phyloP scores from a whole-genome alignment of 1,140 invertebrate species.

The Druon quercuslanigerum region DNA sequence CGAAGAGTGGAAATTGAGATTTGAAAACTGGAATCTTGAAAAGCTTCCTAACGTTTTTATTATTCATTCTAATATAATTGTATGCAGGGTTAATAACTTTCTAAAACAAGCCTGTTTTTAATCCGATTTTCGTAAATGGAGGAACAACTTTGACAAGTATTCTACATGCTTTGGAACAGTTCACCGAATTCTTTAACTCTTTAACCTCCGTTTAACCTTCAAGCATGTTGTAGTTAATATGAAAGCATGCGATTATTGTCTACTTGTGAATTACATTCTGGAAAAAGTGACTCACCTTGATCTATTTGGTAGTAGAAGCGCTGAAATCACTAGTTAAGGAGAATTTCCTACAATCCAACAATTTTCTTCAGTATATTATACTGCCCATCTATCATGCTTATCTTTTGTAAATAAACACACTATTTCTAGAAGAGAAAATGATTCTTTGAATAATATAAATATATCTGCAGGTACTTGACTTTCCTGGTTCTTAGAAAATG shows the following conservation, averaged over 20 bases:
- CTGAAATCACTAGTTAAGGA: constrained; percentile 2
- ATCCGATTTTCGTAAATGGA: too few relatives aligned
- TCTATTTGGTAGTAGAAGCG: neutral
- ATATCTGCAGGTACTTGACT: constrained; percentile 70
- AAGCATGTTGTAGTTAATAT: too few relatives aligned
- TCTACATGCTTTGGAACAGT: too few relatives aligned
- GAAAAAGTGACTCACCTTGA: neutral
- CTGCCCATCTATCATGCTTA: neutral
- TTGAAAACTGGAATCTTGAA: too few relatives aligned
- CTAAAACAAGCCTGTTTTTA: too few relatives aligned
- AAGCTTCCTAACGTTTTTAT: too few relatives aligned
- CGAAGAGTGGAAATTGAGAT: too few relatives aligned
- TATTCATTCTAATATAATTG: too few relatives aligned
- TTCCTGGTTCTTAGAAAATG: constrained; percentile 67
- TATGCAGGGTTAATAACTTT: too few relatives aligned
- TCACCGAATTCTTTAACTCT: neutral
- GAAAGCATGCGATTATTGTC: too few relatives aligned
- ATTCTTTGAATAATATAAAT: constrained; percentile 65
- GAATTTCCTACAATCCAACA: neutral
- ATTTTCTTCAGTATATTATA: neutral
- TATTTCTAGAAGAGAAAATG: constrained; percentile 32
- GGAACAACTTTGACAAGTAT: too few relatives aligned
- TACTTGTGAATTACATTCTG: too few relatives aligned
- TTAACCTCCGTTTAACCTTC: neutral
- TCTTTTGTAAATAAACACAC: constrained; percentile 20